Conservation (phyloP, 1,140 invertebrate species). For the Halesus radiatus region DNA sequence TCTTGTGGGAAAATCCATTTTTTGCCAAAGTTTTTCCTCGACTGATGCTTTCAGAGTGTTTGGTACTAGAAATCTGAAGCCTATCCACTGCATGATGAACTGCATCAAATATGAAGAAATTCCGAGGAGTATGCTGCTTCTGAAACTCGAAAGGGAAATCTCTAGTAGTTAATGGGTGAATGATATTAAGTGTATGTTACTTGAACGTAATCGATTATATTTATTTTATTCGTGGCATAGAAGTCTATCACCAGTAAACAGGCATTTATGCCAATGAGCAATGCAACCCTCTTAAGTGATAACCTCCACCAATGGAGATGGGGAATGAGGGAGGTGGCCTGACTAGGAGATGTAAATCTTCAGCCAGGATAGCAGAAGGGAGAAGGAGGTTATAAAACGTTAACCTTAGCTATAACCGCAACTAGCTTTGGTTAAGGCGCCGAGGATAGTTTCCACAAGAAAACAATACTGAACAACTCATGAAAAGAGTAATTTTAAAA, state of each 20-base stretch:
- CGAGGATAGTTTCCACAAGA: not conserved
- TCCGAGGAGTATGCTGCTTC: no score
- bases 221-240: conserved; percentile 5
- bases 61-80: no score
- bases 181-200: no score
- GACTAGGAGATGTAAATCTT: conserved; percentile 57
- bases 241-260: conserved; percentile 45
- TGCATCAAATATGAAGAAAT: no score
- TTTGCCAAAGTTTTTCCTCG: no score
- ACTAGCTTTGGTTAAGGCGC: conserved; percentile 37
- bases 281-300: conserved; percentile 39
- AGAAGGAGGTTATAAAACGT: conserved; percentile 55
- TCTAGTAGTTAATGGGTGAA: no score
- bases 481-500: no score
- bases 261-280: conserved; percentile 50
- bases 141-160: no score
- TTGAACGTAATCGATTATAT: not conserved
- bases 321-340: conserved; percentile 7
- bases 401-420: conserved; percentile 56
- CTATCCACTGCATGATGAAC: no score
- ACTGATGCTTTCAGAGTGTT: no score
- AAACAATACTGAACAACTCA: no score
- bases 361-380: conserved; percentile 35
- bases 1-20: no score
- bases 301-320: not conserved